Evolutionary conservation across 23 tunicate genomes (phyloP).

Genomic region (Halocynthia roretzi): DNA sequence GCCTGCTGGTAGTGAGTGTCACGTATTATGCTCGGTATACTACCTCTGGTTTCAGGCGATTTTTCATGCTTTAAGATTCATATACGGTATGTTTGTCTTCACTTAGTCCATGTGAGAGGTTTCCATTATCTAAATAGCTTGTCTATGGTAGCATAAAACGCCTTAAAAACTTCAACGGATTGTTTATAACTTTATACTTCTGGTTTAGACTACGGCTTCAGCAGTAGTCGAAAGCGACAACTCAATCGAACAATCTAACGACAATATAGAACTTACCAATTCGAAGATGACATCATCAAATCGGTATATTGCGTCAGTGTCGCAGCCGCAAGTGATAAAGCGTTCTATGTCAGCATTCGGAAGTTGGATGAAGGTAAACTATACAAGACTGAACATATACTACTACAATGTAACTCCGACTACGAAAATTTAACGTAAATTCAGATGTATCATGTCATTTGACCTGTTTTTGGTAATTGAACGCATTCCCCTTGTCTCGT

Average conservation of each 20-base stretch:
- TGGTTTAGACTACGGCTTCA: background rate
- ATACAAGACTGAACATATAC: no score
- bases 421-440: background rate
- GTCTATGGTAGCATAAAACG: background rate
- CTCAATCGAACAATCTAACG: background rate
- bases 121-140: no score
- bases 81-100: no score
- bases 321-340: slow-evolving; percentile 13
- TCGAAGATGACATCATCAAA: background rate
- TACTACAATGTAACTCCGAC: no score
- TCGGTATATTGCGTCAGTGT: slow-evolving; percentile 9
- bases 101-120: no score
- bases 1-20: no score
- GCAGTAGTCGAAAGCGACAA: background rate
- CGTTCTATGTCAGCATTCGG: slow-evolving; percentile 9
- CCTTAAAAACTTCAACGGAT: no score
- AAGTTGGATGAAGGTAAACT: slow-evolving; percentile 36
- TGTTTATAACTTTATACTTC: background rate
- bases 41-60: no score
- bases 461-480: no score
- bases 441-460: background rate
- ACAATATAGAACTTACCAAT: background rate
- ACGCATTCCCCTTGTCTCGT: no score
- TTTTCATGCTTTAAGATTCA: no score
- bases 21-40: no score